Base-by-base conservation (phyloP, 2,113 vertebrate species). In the Seriola aureovittata region DNA sequence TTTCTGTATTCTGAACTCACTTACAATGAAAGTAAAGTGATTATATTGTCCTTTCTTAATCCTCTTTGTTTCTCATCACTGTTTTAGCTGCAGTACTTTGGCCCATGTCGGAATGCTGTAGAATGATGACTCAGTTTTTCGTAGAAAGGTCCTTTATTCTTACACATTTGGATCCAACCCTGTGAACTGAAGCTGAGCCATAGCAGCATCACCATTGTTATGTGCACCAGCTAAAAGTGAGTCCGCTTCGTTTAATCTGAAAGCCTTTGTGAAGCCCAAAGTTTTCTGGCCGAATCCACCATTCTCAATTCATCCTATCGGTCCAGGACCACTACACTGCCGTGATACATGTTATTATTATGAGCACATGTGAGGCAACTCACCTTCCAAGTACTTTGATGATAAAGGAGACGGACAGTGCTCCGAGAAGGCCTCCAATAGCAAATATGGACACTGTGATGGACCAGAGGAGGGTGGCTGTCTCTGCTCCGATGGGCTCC, bases 401-500 rank as follows among this genome's bases (percentile, higher is more conserved):
- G 25, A 97, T 93, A 40, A 94, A 81, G 21, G 96, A 96, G 65
- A 95, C 96, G 8, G 94, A 89, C 3, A 97, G 72, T 0, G 97
- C 94, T 75, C 98, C 97, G 34, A 96, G 79, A 57, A 99, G 96
- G 54, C 98, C 98, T 67, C 98, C 97, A 0, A 99, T 96, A 66
- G 98, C 96, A 83, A 97, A 99, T 90, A 99, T 95, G 71, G 98
- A 99, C 72, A 99, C 97, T 0, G 97, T 99, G 91, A 98, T 21
- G 5, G 98, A 99, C 97, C 97, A 99, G 40, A 99, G 95, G 34
- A 98, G 90, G 0, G 95, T 99, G 80, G 95, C 64, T 0, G 92
- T 96, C 68, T 95, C 90, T 0, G 86, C 83, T 54, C 93, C 85
- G 5, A 96, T 69, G 0, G 95, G 91, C 12, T 94, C 90, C 6